Evolutionary conservation across 1,140 invertebrate genomes (phyloP).

Genomic region (Pogonognathellus flavescens): DNA sequence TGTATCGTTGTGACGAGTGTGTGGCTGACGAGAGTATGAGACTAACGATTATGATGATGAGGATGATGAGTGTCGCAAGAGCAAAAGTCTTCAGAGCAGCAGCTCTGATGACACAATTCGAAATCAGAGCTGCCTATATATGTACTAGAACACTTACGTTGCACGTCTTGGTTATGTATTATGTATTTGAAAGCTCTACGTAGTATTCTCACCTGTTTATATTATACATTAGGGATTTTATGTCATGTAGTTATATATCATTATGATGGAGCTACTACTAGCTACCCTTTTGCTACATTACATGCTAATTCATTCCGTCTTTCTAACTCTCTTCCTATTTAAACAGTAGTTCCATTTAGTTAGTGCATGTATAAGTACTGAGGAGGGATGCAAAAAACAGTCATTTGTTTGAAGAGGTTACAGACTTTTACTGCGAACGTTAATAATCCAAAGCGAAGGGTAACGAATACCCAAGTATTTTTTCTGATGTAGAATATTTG

Average conservation of each 20-base stretch:
- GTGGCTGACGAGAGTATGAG: background rate
- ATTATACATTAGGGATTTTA: too few species aligned
- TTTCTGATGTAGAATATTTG: background rate
- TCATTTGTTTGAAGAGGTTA: too few species aligned
- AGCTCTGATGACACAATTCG: constrained; percentile 44
- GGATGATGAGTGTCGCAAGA: constrained; percentile 29
- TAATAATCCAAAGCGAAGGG: too few species aligned
- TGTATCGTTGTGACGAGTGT: background rate
- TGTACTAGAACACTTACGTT: background rate
- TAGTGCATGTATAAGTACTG: too few species aligned
- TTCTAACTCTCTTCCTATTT: too few species aligned
- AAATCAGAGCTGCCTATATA: constrained; percentile 29
- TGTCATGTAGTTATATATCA: background rate
- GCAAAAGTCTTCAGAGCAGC: constrained; percentile 10
- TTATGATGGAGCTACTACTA: background rate
- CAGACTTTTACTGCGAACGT: too few species aligned
- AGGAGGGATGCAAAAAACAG: too few species aligned
- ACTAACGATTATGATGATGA: background rate
- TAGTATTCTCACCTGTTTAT: too few species aligned
- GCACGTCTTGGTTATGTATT: background rate
- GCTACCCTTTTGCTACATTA: background rate
- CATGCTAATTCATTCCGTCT: too few species aligned
- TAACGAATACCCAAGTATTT: too few species aligned
- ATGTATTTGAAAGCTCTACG: too few species aligned
- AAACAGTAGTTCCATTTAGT: too few species aligned